Evolutionary conservation across 2,113 vertebrate species (phyloP).

Genomic region (Rissa tridactyla): DNA sequence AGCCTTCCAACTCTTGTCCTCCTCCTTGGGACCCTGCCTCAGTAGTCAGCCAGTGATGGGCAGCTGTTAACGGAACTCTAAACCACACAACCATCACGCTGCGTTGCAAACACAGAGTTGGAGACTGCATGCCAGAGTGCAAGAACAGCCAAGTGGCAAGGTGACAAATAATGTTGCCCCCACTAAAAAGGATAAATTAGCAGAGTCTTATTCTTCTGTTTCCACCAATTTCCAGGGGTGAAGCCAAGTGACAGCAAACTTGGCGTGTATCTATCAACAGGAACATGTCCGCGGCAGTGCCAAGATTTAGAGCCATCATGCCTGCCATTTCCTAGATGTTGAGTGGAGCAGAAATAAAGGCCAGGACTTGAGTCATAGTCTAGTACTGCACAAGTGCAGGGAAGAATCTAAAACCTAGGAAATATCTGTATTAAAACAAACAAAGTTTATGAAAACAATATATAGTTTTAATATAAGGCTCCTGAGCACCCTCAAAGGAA

Average conservation of each 20-base stretch:
- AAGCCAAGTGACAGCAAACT: constrained; percentile 37
- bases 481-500: background rate
- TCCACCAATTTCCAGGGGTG: constrained; percentile 2
- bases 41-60: background rate
- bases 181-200: constrained; percentile 49
- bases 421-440: background rate
- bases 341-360: background rate
- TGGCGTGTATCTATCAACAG: background rate
- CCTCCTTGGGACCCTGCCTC: background rate
- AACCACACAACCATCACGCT: background rate
- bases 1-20: background rate
- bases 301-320: background rate
- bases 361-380: background rate
- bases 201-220: constrained; percentile 8
- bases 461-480: background rate
- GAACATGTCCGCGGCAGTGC: background rate
- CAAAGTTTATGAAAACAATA: background rate
- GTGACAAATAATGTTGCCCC: constrained; percentile 12
- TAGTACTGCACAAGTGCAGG: background rate
- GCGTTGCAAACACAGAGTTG: background rate
- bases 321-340: background rate
- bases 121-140: background rate
- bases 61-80: background rate
- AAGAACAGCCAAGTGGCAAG: constrained; percentile 38
- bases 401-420: background rate